Conservation (phyloP, 2,797 vertebrate genomes). For the Morus bassanus region DNA sequence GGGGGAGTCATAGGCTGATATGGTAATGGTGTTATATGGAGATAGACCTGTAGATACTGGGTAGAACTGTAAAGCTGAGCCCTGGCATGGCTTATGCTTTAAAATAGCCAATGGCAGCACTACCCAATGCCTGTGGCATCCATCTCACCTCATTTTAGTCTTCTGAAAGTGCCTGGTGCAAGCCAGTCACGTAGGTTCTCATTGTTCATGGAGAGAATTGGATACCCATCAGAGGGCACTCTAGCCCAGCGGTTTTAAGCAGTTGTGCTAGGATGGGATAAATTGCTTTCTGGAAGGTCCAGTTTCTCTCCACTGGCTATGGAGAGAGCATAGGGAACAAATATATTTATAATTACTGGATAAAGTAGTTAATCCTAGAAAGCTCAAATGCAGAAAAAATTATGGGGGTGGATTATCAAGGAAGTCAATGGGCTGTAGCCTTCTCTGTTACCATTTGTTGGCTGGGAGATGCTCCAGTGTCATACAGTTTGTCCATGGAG, state of each 20-base stretch:
- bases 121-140: background rate
- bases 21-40: background rate
- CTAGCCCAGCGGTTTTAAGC: background rate
- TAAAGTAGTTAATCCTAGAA: background rate
- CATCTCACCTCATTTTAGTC: background rate
- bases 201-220: background rate
- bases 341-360: background rate
- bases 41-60: background rate
- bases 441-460: background rate
- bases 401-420: background rate
- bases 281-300: background rate
- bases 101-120: background rate
- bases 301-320: background rate
- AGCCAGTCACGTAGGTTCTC: background rate
- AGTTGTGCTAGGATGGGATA: background rate
- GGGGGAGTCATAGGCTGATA: background rate
- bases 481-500: background rate
- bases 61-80: background rate
- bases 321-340: background rate
- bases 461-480: background rate
- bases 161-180: background rate
- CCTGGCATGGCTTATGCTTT: background rate
- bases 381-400: background rate
- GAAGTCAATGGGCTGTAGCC: background rate
- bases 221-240: conserved; percentile 10